Conservation (phyloP, 2,888 invertebrate species). For the Pimpla rufipes region DNA sequence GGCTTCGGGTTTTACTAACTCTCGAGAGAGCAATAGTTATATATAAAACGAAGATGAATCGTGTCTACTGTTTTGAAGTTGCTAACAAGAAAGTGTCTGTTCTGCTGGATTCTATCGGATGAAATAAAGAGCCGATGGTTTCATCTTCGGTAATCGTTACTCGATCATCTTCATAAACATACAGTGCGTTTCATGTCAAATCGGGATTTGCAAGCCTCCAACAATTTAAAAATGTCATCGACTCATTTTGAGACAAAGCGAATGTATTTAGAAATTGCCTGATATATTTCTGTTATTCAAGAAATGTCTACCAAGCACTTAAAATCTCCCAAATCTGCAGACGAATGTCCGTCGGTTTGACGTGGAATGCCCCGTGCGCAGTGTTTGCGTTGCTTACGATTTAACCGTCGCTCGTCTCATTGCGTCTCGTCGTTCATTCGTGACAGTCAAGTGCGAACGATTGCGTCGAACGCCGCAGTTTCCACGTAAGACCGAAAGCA, state of each 20-base stretch:
- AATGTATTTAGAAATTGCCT: background rate
- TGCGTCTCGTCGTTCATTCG: conserved; percentile 11
- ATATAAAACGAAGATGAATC: conserved; percentile 64
- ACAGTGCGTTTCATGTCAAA: background rate
- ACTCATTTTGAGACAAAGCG: background rate
- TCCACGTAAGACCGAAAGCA: conserved; percentile 12
- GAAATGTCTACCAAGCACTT: background rate
- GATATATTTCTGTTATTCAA: background rate
- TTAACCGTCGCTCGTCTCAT: background rate
- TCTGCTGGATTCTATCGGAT: conserved; percentile 38
- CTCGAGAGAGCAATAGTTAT: conserved; percentile 25
- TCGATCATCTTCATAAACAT: conserved; percentile 36
- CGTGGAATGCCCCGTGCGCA: background rate
- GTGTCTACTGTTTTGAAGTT: conserved; percentile 63
- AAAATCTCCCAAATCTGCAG: too few relatives aligned
- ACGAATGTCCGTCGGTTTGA: background rate
- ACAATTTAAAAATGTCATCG: background rate
- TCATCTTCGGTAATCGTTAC: conserved; percentile 38
- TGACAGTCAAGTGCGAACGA: conserved; percentile 26
- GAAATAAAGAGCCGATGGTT: conserved; percentile 25
- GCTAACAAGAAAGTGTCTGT: conserved; percentile 67
- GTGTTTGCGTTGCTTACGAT: background rate
- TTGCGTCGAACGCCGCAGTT: conserved; percentile 2
- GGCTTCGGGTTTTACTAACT: conserved; percentile 22
- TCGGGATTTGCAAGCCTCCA: background rate